Conservation (phyloP, 1,140 invertebrate species). For the Nautilus pompilius region DNA sequence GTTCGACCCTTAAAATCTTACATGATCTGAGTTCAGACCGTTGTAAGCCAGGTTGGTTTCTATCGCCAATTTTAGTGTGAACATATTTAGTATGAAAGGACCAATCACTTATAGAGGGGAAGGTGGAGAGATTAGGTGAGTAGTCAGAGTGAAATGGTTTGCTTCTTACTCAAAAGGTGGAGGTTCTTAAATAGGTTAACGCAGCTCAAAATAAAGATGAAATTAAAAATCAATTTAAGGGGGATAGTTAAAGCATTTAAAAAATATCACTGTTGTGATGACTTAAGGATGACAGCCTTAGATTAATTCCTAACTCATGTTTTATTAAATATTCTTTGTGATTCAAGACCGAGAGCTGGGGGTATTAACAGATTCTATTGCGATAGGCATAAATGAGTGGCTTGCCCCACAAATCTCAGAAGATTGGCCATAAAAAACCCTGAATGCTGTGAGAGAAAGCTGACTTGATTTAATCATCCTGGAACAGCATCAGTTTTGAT, state of each 20-base stretch:
- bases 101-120: too few species aligned
- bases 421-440: slow-evolving; percentile 70
- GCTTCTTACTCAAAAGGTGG: too few species aligned
- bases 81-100: slow-evolving; percentile 70
- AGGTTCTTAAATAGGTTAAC: too few species aligned
- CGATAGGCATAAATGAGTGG: slow-evolving; percentile 75
- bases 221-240: not conserved
- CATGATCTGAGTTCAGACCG: slow-evolving; percentile 76
- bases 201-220: not conserved
- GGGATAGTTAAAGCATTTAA: not conserved
- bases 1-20: slow-evolving; percentile 75
- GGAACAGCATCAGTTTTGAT: slow-evolving; percentile 68
- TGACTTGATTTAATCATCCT: slow-evolving; percentile 67
- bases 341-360: slow-evolving; percentile 25
- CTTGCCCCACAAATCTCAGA: slow-evolving; percentile 76
- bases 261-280: not conserved
- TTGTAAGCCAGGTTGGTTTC: slow-evolving; percentile 73
- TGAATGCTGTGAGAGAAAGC: slow-evolving; percentile 60
- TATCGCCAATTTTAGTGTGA: slow-evolving; percentile 59
- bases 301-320: slow-evolving; percentile 60
- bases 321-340: not conserved
- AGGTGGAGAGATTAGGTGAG: too few species aligned
- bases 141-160: too few species aligned
- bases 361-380: slow-evolving; percentile 55
- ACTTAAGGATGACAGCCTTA: not conserved